Percentiles rank a stretch among this genome's conserved stretches.
Conservation (phyloP, 2,888 invertebrate species). For the Troglohyphantes excavatus region DNA sequence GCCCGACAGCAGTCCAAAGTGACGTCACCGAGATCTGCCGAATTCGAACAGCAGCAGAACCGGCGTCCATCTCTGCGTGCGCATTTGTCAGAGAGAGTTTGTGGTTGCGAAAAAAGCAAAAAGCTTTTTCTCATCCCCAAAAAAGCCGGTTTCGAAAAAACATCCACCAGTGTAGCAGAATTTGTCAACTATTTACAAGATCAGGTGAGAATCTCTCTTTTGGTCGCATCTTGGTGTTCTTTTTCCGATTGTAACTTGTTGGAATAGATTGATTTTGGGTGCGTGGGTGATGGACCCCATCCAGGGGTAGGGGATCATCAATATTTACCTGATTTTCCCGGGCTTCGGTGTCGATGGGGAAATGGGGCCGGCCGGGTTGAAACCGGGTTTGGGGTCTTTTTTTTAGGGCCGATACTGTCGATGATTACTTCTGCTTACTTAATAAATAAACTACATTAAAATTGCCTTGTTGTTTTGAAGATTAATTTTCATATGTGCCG, state of each 20-base stretch:
- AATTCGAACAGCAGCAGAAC: constrained; percentile 23
- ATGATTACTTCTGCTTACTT: no score
- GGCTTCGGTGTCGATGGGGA: constrained; percentile 49
- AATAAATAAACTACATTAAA: no score
- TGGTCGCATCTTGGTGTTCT: not conserved
- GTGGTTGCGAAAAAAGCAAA: constrained; percentile 9
- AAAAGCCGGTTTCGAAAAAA: not conserved
- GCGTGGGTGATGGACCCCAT: constrained; percentile 24
- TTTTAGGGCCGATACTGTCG: no score
- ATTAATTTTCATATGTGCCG: no score
- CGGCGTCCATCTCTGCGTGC: constrained; percentile 39
- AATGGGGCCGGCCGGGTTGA: no score
- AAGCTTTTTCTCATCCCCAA: not conserved
- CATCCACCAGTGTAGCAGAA: not conserved
- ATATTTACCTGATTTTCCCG: constrained; percentile 65
- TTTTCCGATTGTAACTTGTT: not conserved
- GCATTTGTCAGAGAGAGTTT: not conserved
- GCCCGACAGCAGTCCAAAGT: not conserved
- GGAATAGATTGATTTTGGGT: not conserved
- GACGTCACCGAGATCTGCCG: constrained; percentile 19
- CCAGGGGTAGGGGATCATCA: constrained; percentile 36
- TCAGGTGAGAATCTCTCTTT: constrained; percentile 20
- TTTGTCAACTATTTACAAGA: not conserved
- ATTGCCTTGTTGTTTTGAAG: no score
- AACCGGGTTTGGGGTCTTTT: no score